Percentiles rank a stretch among this genome's conserved stretches.
These are phyloP conservation scores for Sylvilagus bachmani DNA, from an alignment of 2,113 vertebrate genomes.

Conservation along the genomic window DNA sequence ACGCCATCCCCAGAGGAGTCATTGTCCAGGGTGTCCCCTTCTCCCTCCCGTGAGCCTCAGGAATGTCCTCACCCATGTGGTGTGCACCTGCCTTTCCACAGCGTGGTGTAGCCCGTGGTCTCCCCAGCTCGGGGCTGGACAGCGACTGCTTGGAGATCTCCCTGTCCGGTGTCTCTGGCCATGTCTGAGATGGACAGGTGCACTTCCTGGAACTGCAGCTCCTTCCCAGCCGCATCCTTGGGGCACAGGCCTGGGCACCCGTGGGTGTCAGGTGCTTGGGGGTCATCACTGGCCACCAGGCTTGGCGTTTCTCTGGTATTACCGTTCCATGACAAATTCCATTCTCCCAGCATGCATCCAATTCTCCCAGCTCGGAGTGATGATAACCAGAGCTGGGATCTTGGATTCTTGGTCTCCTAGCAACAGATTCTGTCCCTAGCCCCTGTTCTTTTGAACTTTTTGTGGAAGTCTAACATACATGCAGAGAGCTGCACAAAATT, in stretches of 20 bases:
- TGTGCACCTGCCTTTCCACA: background rate
- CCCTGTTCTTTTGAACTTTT: slow-evolving; percentile 57
- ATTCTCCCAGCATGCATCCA: background rate
- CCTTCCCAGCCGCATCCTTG: background rate
- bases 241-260: fast-evolving
- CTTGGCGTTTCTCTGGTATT: background rate
- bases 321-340: background rate
- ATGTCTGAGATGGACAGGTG: background rate
- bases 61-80: no score
- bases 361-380: background rate
- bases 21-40: background rate
- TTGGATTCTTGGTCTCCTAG: slow-evolving; percentile 72
- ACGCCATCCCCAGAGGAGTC: background rate
- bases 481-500: background rate
- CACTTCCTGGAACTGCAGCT: background rate
- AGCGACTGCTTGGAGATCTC: background rate
- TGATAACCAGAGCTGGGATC: slow-evolving; percentile 51
- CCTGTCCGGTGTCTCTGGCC: background rate
- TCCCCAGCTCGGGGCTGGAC: background rate
- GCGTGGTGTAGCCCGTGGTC: background rate
- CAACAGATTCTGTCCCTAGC: slow-evolving; percentile 61
- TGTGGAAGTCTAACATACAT: slow-evolving; percentile 48
- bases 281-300: background rate
- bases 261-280: background rate
- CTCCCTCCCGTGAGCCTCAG: fast-evolving